Conservation (phyloP, 2,888 invertebrate genomes). For the Vesta saturnalis region DNA sequence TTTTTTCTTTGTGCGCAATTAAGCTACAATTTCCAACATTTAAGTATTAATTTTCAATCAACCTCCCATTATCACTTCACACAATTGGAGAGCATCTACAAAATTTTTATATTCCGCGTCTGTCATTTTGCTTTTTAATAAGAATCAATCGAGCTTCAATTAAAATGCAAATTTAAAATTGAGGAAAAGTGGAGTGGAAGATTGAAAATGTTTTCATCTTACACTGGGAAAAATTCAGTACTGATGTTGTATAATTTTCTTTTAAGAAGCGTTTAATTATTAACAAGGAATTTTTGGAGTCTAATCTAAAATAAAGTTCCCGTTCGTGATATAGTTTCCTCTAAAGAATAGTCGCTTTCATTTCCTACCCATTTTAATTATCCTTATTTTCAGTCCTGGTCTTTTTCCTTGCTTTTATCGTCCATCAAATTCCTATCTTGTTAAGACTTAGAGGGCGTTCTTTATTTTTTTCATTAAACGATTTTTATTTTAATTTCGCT, state of each 20-base stretch:
- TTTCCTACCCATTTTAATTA: conserved; percentile 55
- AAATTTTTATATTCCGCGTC: conserved; percentile 32
- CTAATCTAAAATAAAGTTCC: conserved; percentile 26
- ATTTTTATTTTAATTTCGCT: conserved; percentile 51
- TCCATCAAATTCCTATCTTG: conserved; percentile 57
- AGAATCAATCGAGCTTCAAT: conserved; percentile 49
- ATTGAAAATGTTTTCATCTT: conserved; percentile 36
- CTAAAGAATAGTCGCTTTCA: conserved; percentile 29
- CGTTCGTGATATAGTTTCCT: conserved; percentile 30
- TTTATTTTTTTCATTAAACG: conserved; percentile 52
- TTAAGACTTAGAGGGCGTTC: conserved; percentile 49
- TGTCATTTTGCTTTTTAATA: conserved; percentile 41
- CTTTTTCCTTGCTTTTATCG: conserved; percentile 56
- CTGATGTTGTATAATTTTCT: conserved; percentile 3
- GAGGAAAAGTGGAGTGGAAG: conserved; percentile 36
- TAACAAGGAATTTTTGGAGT: not conserved
- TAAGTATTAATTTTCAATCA: conserved; percentile 38
- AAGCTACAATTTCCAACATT: conserved; percentile 30
- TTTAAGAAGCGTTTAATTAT: conserved; percentile 2
- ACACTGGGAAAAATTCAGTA: not conserved
- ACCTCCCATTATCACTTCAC: conserved; percentile 37
- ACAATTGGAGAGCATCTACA: conserved; percentile 36
- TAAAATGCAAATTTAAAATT: conserved; percentile 46
- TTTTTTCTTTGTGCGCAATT: conserved; percentile 25
- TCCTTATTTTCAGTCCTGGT: conserved; percentile 56